Percentiles rank a stretch among this genome's conserved stretches.
phyloP scores from a whole-genome alignment of 2,113 vertebrate genomes.

The Paracanthobrama guichenoti region DNA sequence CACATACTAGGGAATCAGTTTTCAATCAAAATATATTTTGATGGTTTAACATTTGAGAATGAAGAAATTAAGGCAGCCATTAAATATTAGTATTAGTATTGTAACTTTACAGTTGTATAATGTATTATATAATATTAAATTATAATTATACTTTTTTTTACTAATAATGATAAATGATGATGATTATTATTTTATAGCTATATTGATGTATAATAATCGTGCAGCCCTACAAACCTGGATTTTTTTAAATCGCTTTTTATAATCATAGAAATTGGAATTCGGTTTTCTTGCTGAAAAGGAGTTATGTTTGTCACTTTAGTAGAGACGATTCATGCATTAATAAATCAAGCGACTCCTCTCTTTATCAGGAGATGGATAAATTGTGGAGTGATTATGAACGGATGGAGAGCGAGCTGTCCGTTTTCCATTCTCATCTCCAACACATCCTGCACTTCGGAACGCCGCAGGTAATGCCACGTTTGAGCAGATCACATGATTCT shows the following conservation, averaged over 20 bases:
- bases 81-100: too few species aligned
- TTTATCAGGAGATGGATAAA: constrained; percentile 79
- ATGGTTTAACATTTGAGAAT: too few species aligned
- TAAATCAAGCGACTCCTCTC: not conserved
- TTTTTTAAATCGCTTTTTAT: too few species aligned
- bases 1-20: too few species aligned
- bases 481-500: not conserved
- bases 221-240: too few species aligned
- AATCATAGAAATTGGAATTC: not conserved
- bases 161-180: not conserved
- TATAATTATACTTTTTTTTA: too few species aligned
- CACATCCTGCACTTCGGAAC: constrained; percentile 82
- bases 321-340: not conserved
- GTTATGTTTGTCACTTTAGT: too few species aligned
- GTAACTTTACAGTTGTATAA: too few species aligned
- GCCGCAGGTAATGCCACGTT: constrained; percentile 55
- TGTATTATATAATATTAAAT: not conserved
- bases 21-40: too few species aligned
- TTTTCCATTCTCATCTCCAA: constrained; percentile 83
- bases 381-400: constrained; percentile 83
- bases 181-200: not conserved
- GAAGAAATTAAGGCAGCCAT: too few species aligned
- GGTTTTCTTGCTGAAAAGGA: not conserved
- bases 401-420: constrained; percentile 84
- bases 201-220: not conserved